Base-by-base conservation (phyloP, 2,888 invertebrate genomes). In the Germaria angustata region DNA sequence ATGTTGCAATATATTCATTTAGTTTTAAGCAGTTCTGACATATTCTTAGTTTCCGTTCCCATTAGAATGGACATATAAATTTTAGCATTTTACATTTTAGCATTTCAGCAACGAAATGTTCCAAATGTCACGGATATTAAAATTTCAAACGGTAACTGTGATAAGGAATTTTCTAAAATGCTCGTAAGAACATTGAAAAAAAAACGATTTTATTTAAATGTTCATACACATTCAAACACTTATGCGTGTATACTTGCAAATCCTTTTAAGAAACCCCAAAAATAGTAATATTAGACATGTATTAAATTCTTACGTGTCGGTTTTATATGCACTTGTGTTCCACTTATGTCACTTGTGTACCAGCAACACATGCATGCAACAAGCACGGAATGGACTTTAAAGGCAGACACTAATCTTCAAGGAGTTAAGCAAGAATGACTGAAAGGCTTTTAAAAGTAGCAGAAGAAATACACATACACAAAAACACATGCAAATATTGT, bases 221-320 rank as follows among this genome's bases (percentile, higher is more conserved):
- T 49, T 6, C 11, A n/a, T 13, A 13, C 24, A 2, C 8, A n/a
- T n/a, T n/a, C 6, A 44, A 3, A 44, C 46, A 20, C 11, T 11
- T 22, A 44, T n/a, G 15, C 7, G 15, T n/a, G 17, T 41, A 5
- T 41, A 1, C 5, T 15, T 15, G 9, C 4, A 46, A 46, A 20
- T 22, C 11, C 13, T 5, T n/a, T 53, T 4, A 53, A 28, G 32
- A 15, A 32, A 9, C 0, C 9, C 53, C 53, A 7, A 32, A 51
- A 53, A 17, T 15, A 53, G 11, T 32, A 76, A 41, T 73, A 46
- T 68, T 57, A 24, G 59, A 75, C 79, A 71, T 66, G 75, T 71
- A 82, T 82, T 75, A 82, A 79, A 78, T 78, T 78, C 69, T 66
- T 75, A 81, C 81, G 69, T 82, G 78, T 65, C 36, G 9, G 66